These are phyloP conservation scores for Melanophora roralis DNA, from an alignment of 2,888 invertebrate species.

Conservation along the genomic window DNA sequence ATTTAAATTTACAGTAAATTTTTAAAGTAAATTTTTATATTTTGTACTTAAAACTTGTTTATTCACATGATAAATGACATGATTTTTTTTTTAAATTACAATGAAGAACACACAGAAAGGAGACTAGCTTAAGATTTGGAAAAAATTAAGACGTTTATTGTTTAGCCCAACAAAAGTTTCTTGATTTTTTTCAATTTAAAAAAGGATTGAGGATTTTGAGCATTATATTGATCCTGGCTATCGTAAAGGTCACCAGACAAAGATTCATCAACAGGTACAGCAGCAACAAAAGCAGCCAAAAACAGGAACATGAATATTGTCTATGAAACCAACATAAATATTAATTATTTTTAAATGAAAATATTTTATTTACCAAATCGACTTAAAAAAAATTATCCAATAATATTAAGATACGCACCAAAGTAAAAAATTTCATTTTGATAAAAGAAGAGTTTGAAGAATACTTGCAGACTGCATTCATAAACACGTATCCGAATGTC, in stretches of 20 bases:
- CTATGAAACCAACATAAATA: slow-evolving; percentile 63
- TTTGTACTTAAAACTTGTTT: slow-evolving; percentile 31
- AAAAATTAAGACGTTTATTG: neutral
- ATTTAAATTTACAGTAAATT: too few relatives aligned
- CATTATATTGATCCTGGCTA: slow-evolving; percentile 70
- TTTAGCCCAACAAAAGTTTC: slow-evolving; percentile 74
- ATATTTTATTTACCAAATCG: too few relatives aligned
- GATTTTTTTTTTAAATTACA: neutral
- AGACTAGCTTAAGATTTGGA: neutral
- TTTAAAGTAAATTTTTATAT: neutral
- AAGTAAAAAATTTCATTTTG: slow-evolving; percentile 70
- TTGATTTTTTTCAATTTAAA: slow-evolving; percentile 76
- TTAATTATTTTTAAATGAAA: neutral
- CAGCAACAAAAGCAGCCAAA: slow-evolving; percentile 70
- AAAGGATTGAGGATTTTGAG: slow-evolving; percentile 72
- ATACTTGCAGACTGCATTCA: slow-evolving; percentile 67
- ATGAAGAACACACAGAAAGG: neutral
- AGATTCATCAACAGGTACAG: slow-evolving; percentile 73
- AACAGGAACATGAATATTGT: slow-evolving; percentile 71
- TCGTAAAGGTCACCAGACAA: slow-evolving; percentile 70
- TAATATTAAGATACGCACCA: slow-evolving; percentile 64
- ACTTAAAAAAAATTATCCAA: neutral
- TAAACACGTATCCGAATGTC: slow-evolving; percentile 48
- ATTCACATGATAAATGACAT: slow-evolving; percentile 6
- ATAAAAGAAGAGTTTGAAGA: slow-evolving; percentile 41